A percentile compares a stretch with the other conserved stretches of the same genome.
Evolutionary conservation across 2,888 invertebrate species (phyloP).

Genomic region (Cryptops parisi): DNA sequence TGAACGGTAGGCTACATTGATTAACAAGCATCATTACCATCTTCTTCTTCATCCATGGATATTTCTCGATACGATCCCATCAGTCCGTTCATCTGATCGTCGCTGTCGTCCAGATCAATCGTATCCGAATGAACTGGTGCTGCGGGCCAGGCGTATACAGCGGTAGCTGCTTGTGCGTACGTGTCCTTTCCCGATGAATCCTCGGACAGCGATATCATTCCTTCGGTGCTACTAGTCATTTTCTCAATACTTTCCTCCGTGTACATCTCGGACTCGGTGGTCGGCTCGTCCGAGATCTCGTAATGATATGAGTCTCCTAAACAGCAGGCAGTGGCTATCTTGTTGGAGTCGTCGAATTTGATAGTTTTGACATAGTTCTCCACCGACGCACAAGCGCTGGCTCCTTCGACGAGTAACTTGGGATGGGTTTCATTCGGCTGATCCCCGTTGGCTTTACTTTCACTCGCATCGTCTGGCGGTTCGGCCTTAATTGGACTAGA

Average conservation of each 20-base stretch:
- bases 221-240: constrained; percentile 18
- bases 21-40: no score
- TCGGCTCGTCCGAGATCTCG: constrained; percentile 14
- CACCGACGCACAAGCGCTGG: no score
- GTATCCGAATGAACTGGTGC: constrained; percentile 2
- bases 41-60: constrained; percentile 16
- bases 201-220: constrained; percentile 17
- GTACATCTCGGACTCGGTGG: constrained; percentile 17
- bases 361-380: no score
- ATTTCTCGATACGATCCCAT: constrained; percentile 17
- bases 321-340: no score
- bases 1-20: no score
- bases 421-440: no score
- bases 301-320: constrained; percentile 12
- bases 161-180: constrained; percentile 14
- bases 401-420: no score
- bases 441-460: no score
- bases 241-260: constrained; percentile 15
- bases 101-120: constrained; percentile 15
- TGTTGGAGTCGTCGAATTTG: no score
- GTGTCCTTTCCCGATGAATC: constrained; percentile 17
- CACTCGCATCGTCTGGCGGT: no score
- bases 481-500: no score
- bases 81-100: constrained; percentile 18
- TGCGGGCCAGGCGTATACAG: constrained; percentile 4